Conservation (phyloP, 92 coral and sea anemone genomes). For the Phenganax marumi region DNA sequence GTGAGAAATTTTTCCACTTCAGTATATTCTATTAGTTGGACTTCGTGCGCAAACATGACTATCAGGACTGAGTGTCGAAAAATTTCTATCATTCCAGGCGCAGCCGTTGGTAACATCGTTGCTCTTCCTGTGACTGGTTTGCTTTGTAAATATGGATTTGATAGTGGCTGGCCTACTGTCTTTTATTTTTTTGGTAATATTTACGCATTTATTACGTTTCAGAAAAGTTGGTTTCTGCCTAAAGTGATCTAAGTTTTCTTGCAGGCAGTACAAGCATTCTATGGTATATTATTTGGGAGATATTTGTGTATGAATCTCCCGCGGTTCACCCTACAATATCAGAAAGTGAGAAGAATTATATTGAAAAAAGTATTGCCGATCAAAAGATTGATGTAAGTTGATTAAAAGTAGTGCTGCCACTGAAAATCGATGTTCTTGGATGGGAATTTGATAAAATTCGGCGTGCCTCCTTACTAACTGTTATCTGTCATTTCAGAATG, state of each 20-base stretch:
- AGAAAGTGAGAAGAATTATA: slow-evolving; percentile 69
- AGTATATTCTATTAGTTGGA: neutral
- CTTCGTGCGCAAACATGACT: neutral
- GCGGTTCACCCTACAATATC: slow-evolving; percentile 87
- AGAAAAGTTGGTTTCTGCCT: no score
- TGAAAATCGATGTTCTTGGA: no score
- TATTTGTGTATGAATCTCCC: slow-evolving; percentile 85
- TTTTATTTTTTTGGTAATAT: slow-evolving; percentile 95
- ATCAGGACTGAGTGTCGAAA: neutral
- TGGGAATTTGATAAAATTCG: neutral
- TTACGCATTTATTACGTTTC: no score
- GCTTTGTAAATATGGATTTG: slow-evolving; percentile 90
- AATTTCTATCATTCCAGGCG: slow-evolving; percentile 49
- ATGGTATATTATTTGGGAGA: slow-evolving; percentile 95
- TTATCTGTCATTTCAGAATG: slow-evolving; percentile 60
- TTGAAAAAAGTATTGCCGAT: slow-evolving; percentile 73
- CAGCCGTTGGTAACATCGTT: slow-evolving; percentile 94
- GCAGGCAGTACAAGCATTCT: slow-evolving; percentile 72
- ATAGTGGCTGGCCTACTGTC: slow-evolving; percentile 99
- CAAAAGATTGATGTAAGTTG: slow-evolving; percentile 65
- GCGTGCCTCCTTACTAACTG: neutral
- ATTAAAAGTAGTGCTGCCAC: neutral
- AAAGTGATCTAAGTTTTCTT: neutral
- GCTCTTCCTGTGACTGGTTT: slow-evolving; percentile 93
- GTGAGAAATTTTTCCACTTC: slow-evolving; percentile 39